Evolutionary conservation across 1,140 invertebrate species (phyloP).

Genomic region (Pseudomyrmex cubaensis): DNA sequence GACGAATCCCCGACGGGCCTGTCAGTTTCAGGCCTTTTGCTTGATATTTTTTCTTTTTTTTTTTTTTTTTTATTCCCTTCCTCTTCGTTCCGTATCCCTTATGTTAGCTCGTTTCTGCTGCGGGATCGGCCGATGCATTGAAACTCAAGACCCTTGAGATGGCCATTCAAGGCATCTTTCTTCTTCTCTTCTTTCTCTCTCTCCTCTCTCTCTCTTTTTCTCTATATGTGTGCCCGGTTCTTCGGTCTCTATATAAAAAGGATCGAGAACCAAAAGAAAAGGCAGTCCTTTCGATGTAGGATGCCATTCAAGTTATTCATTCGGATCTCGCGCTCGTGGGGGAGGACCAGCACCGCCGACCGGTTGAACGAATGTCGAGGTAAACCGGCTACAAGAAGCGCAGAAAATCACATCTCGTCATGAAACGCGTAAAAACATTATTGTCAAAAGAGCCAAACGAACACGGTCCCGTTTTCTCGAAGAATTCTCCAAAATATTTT

Average conservation of each 20-base stretch:
- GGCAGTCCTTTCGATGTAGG: slow-evolving; percentile 54
- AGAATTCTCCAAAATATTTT: slow-evolving; percentile 36
- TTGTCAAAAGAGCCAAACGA: slow-evolving; percentile 34
- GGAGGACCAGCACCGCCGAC: slow-evolving; percentile 17
- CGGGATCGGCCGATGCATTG: slow-evolving; percentile 74
- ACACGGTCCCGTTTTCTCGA: slow-evolving; percentile 21
- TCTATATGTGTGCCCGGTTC: slow-evolving; percentile 4
- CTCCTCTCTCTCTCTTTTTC: not conserved
- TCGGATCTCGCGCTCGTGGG: slow-evolving; percentile 56
- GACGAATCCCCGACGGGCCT: slow-evolving; percentile 61
- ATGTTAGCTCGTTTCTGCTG: slow-evolving; percentile 31
- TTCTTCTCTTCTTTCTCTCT: not conserved
- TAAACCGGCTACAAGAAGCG: slow-evolving; percentile 52
- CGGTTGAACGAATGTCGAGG: slow-evolving; percentile 57
- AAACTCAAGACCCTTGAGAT: slow-evolving; percentile 76
- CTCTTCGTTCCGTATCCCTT: no score
- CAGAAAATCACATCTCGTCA: slow-evolving; percentile 58
- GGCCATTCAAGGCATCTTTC: slow-evolving; percentile 68
- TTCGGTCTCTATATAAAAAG: slow-evolving; percentile 61
- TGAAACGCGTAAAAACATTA: slow-evolving; percentile 21
- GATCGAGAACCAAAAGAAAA: slow-evolving; percentile 60
- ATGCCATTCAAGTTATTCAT: slow-evolving; percentile 72
- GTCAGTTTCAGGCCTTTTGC: slow-evolving; percentile 58
- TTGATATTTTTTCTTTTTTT: slow-evolving; percentile 51
- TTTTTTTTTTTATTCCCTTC: slow-evolving; percentile 12